These are phyloP conservation scores for Montifringilla adamsi DNA, from an alignment of 2,113 vertebrate genomes.

Conservation along the genomic window DNA sequence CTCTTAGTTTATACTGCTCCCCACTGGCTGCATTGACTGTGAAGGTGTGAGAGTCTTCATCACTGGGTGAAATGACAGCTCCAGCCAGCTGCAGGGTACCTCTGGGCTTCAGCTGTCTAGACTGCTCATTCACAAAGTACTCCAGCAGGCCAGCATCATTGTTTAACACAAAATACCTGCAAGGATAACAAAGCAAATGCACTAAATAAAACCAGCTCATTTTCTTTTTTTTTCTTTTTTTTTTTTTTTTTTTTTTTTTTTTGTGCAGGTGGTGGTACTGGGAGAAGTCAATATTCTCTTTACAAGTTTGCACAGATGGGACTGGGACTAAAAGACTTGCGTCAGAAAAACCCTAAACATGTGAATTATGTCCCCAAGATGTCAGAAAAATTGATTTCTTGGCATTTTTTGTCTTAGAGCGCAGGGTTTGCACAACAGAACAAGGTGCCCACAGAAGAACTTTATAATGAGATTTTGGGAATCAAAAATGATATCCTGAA, in stretches of 20 bases:
- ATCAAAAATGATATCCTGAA: neutral
- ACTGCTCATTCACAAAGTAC: conserved; percentile 98
- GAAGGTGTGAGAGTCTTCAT: conserved; percentile 97
- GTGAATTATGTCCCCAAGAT: neutral
- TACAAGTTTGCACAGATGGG: neutral
- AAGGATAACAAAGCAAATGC: neutral
- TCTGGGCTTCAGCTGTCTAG: conserved; percentile 88
- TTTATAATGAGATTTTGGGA: neutral
- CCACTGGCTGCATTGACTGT: conserved; percentile 96
- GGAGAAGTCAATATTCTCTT: neutral
- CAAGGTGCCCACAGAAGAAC: neutral
- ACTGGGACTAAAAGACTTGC: neutral
- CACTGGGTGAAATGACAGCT: conserved; percentile 96
- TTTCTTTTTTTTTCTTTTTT: neutral
- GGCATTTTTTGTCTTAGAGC: neutral
- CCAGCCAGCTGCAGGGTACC: conserved; percentile 92
- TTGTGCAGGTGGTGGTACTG: no score
- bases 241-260: no score
- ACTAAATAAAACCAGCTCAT: neutral
- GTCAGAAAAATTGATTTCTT: neutral
- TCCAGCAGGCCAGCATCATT: conserved; percentile 94
- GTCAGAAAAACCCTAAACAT: neutral
- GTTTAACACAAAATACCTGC: conserved; percentile 95
- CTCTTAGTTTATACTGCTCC: conserved; percentile 97
- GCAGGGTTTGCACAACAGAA: neutral